A percentile compares a stretch with the other conserved stretches of the same genome.
These are phyloP conservation scores for Lordiphosa mommai DNA, from an alignment of 1,140 invertebrate genomes.

Conservation along the genomic window DNA sequence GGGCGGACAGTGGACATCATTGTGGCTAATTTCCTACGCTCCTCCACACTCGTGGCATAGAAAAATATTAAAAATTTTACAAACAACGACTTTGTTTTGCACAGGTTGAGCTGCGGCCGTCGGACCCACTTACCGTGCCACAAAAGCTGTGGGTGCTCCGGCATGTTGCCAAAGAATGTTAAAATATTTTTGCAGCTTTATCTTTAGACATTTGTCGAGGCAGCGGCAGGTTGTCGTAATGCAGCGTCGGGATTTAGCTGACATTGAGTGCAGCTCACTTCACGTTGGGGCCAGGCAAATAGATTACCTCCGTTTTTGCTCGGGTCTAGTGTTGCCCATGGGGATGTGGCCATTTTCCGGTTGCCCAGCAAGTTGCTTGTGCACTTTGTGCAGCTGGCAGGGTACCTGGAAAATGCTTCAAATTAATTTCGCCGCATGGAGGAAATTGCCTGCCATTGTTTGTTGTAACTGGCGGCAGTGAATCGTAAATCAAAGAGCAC, in stretches of 20 bases:
- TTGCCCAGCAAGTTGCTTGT: constrained; percentile 55
- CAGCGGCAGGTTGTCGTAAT: constrained; percentile 43
- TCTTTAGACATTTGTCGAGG: constrained; percentile 65
- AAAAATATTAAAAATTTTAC: constrained; percentile 62
- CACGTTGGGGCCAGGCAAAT: constrained; percentile 29
- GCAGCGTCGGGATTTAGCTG: constrained; percentile 71
- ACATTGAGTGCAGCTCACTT: constrained; percentile 57
- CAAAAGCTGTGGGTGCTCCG: constrained; percentile 27
- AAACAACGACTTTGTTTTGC: constrained; percentile 68
- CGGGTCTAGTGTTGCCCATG: constrained; percentile 41
- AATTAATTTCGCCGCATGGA: constrained; percentile 70
- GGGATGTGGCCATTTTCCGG: constrained; percentile 70
- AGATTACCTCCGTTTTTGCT: constrained; percentile 58
- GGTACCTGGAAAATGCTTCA: constrained; percentile 53
- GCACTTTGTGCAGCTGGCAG: constrained; percentile 34
- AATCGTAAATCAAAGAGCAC: constrained; percentile 62
- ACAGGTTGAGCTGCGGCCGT: constrained; percentile 37
- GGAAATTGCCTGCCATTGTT: constrained; percentile 58
- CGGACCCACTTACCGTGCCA: constrained; percentile 22
- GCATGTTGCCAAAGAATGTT: constrained; percentile 75
- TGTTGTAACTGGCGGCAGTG: constrained; percentile 31
- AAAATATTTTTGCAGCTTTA: constrained; percentile 78
- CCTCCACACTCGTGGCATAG: not conserved
- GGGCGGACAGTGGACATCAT: not conserved
- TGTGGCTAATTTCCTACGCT: not conserved